Conservation (phyloP, 1,140 invertebrate genomes). For the Argopecten irradians region DNA sequence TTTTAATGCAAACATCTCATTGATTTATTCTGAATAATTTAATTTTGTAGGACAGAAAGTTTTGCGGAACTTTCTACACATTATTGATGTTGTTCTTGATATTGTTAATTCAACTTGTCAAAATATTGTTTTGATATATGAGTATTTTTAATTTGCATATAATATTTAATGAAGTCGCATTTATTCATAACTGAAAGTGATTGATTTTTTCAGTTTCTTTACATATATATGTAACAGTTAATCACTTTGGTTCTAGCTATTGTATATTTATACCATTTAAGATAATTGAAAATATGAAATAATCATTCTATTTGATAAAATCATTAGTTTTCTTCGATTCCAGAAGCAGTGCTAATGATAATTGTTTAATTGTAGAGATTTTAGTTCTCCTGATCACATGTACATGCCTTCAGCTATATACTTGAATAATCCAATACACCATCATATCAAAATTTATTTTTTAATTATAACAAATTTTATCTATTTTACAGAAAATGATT, state of each 20-base stretch:
- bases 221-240: neutral
- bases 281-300: too few relatives aligned
- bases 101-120: neutral
- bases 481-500: too few relatives aligned
- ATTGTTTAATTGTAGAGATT: neutral
- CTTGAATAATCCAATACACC: too few relatives aligned
- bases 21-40: neutral
- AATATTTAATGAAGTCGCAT: too few relatives aligned
- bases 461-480: too few relatives aligned
- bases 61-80: neutral
- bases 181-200: neutral
- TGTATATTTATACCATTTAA: neutral
- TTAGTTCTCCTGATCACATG: constrained; percentile 2
- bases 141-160: neutral
- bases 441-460: neutral
- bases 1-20: neutral
- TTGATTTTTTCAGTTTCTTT: neutral
- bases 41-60: constrained; percentile 1
- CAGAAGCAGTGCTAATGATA: neutral
- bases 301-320: neutral
- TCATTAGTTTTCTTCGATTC: constrained; percentile 27
- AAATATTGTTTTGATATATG: neutral
- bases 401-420: neutral
- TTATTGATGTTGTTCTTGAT: neutral
- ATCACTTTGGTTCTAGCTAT: neutral